Base-by-base conservation (phyloP, 2,113 vertebrate genomes). In the Vimba vimba region DNA sequence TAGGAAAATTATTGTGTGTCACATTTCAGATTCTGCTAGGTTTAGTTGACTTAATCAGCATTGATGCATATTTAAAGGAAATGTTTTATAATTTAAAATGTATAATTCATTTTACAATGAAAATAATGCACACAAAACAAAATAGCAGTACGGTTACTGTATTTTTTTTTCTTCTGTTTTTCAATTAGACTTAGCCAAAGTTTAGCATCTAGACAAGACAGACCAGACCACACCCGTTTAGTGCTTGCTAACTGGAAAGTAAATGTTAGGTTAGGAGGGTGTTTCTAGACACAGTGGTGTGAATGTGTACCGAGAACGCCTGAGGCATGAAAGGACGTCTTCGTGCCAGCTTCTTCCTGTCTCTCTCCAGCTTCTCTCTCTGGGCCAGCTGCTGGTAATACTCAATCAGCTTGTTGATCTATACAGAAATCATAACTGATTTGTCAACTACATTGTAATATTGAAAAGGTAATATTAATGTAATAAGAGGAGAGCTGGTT, bases 351-450 rank as follows among this genome's bases (percentile, higher is more conserved):
- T 99, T 99, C 96, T 97, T 99, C 79, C 97, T 91, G 92, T 99
- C 98, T 57, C 98, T 93, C 87, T 99, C 98, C 9, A 99, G 96
- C 91, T 98, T 99, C 93, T 99, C 98, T 80, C 97, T 96, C 92
- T 99, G 97, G 85, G 98, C 98, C 92, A 99, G 90, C 85, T 98
- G 98, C 91, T 99, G 98, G 90, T 99, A 99, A 94, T 98, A 99
- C 91, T 99, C 98, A 9, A 99, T 95, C 92, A 99, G 93, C 80
- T 99, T 99, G 93, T 97, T 97, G 94, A 99, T 97, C 98, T 99
- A 93, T 6, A 89, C 85, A 84, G 84, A 79, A 84, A 50, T 76
- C 8, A 69, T 55, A 76, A 43, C 5, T 12, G 36, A 71, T 19
- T 62, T 55, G 76, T 39, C 11, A n/a, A 3, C 6, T 3, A 73